phyloP scores from a whole-genome alignment of 2,888 invertebrate species.

The Chymomyza fuscimana region DNA sequence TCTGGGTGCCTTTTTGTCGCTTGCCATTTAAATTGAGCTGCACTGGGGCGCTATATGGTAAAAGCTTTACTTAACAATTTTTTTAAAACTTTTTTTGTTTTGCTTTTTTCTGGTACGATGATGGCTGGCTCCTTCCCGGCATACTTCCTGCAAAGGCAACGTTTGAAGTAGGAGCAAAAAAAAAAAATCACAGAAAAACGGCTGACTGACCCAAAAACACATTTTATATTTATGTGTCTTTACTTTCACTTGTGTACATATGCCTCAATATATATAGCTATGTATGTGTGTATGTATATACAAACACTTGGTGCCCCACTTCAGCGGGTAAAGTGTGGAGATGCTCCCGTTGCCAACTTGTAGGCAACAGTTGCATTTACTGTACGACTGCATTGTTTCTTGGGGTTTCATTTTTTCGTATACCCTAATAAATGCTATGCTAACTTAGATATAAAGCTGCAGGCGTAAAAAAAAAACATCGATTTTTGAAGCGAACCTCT shows the following conservation, averaged over 20 bases:
- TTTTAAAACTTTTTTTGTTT: slow-evolving; percentile 13
- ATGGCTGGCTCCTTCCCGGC: slow-evolving; percentile 1
- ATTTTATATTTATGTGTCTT: slow-evolving; percentile 63
- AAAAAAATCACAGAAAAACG: slow-evolving; percentile 21
- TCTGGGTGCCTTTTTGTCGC: slow-evolving; percentile 43
- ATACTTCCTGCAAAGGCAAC: not conserved
- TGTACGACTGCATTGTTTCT: slow-evolving; percentile 57
- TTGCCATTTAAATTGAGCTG: slow-evolving; percentile 38
- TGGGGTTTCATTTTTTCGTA: slow-evolving; percentile 45
- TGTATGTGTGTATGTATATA: slow-evolving; percentile 1
- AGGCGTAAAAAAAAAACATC: too few species aligned
- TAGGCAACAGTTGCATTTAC: slow-evolving; percentile 1
- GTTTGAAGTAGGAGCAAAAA: slow-evolving; percentile 23
- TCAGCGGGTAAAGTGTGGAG: slow-evolving; percentile 8
- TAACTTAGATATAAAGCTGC: not conserved
- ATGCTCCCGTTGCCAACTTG: slow-evolving; percentile 35
- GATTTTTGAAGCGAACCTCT: too few species aligned
- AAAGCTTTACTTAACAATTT: not conserved
- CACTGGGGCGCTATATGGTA: slow-evolving; percentile 30
- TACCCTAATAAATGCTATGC: not conserved
- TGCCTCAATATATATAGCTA: slow-evolving; percentile 4
- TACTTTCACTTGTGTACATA: slow-evolving; percentile 66
- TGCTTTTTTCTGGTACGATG: not conserved
- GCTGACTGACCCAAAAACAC: slow-evolving; percentile 77
- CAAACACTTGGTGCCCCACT: slow-evolving; percentile 25